Conservation (phyloP, 2,797 vertebrate species). For the Astyanax mexicanus region DNA sequence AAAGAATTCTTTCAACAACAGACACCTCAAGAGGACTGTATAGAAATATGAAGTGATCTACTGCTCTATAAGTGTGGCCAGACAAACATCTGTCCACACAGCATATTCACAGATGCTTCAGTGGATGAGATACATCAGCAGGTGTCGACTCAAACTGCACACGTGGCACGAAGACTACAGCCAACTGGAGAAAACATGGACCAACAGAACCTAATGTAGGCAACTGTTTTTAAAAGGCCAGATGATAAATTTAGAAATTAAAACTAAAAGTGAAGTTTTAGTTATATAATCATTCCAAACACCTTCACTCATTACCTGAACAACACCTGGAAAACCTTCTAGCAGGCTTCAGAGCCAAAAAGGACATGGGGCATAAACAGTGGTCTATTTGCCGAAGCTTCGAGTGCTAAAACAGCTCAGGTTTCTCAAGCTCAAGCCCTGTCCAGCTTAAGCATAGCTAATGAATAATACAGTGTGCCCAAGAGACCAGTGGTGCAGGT, state of each 20-base stretch:
- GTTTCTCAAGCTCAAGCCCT: not conserved
- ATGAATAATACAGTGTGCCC: constrained; percentile 51
- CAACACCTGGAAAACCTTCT: no score
- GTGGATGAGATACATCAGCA: not conserved
- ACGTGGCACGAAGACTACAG: not conserved
- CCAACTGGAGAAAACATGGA: not conserved
- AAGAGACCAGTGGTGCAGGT: constrained; percentile 37
- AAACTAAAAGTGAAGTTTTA: no score
- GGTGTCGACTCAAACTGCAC: not conserved
- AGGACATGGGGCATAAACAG: not conserved
- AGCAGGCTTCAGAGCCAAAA: no score
- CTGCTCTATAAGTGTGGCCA: not conserved
- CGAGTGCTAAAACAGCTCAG: not conserved
- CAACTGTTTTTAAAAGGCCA: not conserved
- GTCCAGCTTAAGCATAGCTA: constrained; percentile 5
- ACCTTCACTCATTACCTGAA: no score
- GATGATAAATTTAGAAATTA: no score
- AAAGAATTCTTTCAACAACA: constrained; percentile 1
- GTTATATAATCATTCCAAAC: no score
- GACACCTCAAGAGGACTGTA: not conserved
- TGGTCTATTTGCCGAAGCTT: not conserved
- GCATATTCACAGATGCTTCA: not conserved
- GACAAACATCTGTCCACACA: constrained; percentile 16
- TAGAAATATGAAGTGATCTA: not conserved
- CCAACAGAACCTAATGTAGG: not conserved